Evolutionary conservation across 2,888 invertebrate species (phyloP), one percentile per base, ranked within the genome.

Genomic region (Andrena camellia): DNA sequence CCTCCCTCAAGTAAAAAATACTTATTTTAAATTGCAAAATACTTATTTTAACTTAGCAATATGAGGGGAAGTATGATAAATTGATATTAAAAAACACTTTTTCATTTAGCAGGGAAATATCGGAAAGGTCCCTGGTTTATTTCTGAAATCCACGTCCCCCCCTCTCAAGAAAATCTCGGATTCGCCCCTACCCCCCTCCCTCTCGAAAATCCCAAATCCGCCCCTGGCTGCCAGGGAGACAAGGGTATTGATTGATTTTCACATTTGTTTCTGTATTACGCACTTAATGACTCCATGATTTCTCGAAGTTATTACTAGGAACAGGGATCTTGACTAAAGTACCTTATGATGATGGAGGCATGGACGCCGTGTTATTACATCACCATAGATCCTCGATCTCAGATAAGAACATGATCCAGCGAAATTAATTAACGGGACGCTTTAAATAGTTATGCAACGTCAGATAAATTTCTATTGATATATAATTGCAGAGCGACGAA

Each of bases 391-490:
- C 20, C 48, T 60, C 33, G 42, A n/a, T 57, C 50, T 29, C 26
- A 57, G 59, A 78, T 69, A 59, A 23, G 57, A 20, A 31, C 31
- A 64, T 48, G 59, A 75, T 78, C 26, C 26, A 29, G 26, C 29
- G 57, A 54, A 67, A 71, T 48, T 60, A 54, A 59, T 52, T 60
- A n/a, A 31, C 33, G 10, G 23, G 54, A 10, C 29, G 23, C 35
- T 63, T 70, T 68, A 33, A 48, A 48, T 60, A 66, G 52, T 48
- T 26, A 70, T 59, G 54, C 52, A 54, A 33, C 54, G 33, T 60
- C n/a, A 20, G 35, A 67, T 26, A 50, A 59, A 7, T 52, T 54
- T 68, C 63, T 68, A 31, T 76, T n/a, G 26, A 63, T 63, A 78
- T 57, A 57, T 57, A 57, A 57, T 52, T 57, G 31, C 5, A 31